Base-by-base conservation (phyloP, 2,797 vertebrate species). In the Cercopithecus diana region DNA sequence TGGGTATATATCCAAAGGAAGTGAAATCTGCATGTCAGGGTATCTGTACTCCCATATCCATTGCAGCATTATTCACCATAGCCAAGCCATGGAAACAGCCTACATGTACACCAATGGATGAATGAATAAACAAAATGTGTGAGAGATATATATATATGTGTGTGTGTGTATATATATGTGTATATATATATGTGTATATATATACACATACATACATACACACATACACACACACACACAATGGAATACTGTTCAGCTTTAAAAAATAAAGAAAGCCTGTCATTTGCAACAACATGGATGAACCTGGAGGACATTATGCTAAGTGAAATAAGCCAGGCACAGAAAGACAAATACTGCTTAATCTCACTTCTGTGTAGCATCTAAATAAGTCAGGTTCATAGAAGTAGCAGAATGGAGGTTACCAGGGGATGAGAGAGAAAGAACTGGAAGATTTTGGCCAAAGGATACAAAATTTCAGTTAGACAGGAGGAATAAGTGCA, bases 161-260 rank as follows among this genome's bases (percentile, higher is more conserved):
- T 48, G 13, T 48, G 3, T 48, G 12, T 48, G 12, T 48, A 2
- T 48, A 4, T 48, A 48, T 48, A 48, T 48, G 2, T 48, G 45
- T 48, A 0, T 48, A 50, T 50, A 19, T 50, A 2, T 50, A 1
- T 50, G 0, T 50, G 0, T 50, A 19, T 50, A 19, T 50, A 19
- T 19, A 7, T 0, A 50, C 7, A 52, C 19, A 20, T 17, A 52
- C 50, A 19, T 19, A 52, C 50, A 50, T 5, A 50, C 15, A 50
- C 15, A 50, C 15, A 50, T 0, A 15, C 50, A 50, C 1, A 15
- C 17, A 52, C 50, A 76, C 1, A 58, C 2, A 43, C 12, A n/a
- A 22, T 81, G n/a, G 79, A 81, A 76, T 76, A 89, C 52, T 75
- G 26, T 76, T 58, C 10, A n/a, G 39, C 30, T 41, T 88, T 88